A percentile compares a stretch with the other conserved stretches of the same genome.
Conservation (phyloP, 2,797 vertebrate genomes). For the Sebastes miniatus region DNA sequence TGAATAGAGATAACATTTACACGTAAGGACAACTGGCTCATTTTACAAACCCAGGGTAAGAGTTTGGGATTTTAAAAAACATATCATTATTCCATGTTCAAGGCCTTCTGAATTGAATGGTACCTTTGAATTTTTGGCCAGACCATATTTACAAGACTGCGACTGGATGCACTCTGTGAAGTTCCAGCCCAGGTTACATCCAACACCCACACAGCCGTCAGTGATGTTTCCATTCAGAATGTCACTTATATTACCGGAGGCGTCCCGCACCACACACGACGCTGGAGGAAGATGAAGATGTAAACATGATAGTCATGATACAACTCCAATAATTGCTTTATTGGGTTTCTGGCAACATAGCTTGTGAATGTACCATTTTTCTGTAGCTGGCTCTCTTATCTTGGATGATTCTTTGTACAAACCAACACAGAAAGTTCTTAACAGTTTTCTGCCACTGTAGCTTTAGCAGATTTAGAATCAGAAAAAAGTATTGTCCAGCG, state of each 20-base stretch:
- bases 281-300: constrained; percentile 39
- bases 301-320: neutral
- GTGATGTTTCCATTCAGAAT: constrained; percentile 63
- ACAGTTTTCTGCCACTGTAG: neutral
- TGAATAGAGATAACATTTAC: neutral
- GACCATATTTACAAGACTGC: constrained; percentile 65
- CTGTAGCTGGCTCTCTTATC: neutral
- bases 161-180: constrained; percentile 75
- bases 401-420: neutral
- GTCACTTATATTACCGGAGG: constrained; percentile 76
- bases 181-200: constrained; percentile 80
- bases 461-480: neutral
- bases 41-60: neutral
- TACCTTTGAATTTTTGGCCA: constrained; percentile 78
- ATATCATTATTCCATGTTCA: neutral
- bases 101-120: neutral
- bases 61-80: neutral
- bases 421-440: neutral
- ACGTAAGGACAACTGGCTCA: neutral
- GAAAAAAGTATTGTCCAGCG: neutral
- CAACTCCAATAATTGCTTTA: neutral
- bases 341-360: neutral
- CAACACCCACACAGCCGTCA: constrained; percentile 64
- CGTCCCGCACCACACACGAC: constrained; percentile 75
- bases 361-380: neutral